Base-by-base conservation (phyloP, 2,113 vertebrate genomes). In the Plectropomus leopardus region DNA sequence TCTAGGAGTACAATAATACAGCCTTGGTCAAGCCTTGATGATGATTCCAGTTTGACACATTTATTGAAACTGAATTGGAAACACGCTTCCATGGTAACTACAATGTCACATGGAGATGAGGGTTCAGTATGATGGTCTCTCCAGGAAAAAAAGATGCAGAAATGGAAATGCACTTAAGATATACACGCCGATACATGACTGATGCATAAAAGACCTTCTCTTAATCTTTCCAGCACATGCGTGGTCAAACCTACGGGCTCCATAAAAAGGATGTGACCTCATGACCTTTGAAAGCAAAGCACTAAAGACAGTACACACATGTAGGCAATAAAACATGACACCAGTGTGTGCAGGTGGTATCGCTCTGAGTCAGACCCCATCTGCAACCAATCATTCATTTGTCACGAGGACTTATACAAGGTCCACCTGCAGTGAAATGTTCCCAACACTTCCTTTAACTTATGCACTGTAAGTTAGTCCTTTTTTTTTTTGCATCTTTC, bases 21-120 rank as follows among this genome's bases (percentile, higher is more conserved):
- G 17, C 3, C 26, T 42, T 30, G 7, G 19, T 7, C 13, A 7
- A 19, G 7, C 42, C 44, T 51, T 44, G 3, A 60, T 42, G n/a
- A 45, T 45, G 23, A 55, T 50, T 14, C 7, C 40, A 4, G 11
- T 51, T 74, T 23, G 26, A 50, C 24, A 26, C 7, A 50, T n/a
- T 40, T 42, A 58, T 47, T 28, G 51, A 45, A 67, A 42, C 15
- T 48, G 36, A 28, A 17, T 42, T 54, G n/a, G 34, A 65, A 47
- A 45, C 23, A 44, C 7, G 78, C 79, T 65, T 51, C 74, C 64
- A 90, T 88, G 80, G 78, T 26, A 90, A 88, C 92, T 47, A 30
- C n/a, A 28, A 36, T 64, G 74, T 87, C 55, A 44, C 54, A 47
- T 51, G 51, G 72, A 72, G 54, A 82, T 72, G 40, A 54, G 67